Percentiles rank a stretch among this genome's conserved stretches.
phyloP scores from a whole-genome alignment of 2,888 invertebrate species.

The Elmis aenea region DNA sequence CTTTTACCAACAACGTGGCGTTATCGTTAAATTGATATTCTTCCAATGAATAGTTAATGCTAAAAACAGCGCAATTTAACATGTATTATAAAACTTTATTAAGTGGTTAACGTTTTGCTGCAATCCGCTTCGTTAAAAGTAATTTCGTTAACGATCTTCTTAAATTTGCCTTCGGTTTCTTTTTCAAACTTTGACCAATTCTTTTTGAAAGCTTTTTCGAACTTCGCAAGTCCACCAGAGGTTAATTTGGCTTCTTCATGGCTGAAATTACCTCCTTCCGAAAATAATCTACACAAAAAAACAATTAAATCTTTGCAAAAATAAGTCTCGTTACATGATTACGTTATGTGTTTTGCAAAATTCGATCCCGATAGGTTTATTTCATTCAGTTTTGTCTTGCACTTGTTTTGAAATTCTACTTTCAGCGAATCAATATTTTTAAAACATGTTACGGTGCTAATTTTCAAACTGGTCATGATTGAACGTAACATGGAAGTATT shows the following conservation, averaged over 20 bases:
- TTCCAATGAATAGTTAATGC: constrained; percentile 5
- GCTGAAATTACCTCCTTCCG: constrained; percentile 34
- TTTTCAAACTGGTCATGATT: no score
- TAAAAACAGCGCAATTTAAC: no score
- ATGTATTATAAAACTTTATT: no score
- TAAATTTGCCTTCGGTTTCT: constrained; percentile 9
- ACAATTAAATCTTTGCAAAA: neutral
- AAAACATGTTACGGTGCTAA: constrained; percentile 2
- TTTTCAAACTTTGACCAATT: constrained; percentile 12
- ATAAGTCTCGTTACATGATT: no score
- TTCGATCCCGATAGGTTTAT: constrained; percentile 6
- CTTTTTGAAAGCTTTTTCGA: constrained; percentile 17
- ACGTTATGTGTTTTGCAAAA: constrained; percentile 9
- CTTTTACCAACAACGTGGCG: constrained; percentile 20
- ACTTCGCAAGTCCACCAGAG: constrained; percentile 10
- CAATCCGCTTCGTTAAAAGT: neutral
- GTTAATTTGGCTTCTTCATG: constrained; percentile 27
- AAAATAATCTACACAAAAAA: constrained; percentile 31
- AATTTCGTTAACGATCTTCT: constrained; percentile 10
- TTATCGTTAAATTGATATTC: constrained; percentile 25
- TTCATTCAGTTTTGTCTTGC: constrained; percentile 9
- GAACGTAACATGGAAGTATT: no score
- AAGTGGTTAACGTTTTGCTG: no score
- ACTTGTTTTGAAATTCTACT: constrained; percentile 5
- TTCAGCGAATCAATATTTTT: constrained; percentile 6